Evolutionary conservation across 2,888 invertebrate genomes (phyloP).

Genomic region (Cataglyphis livida): DNA sequence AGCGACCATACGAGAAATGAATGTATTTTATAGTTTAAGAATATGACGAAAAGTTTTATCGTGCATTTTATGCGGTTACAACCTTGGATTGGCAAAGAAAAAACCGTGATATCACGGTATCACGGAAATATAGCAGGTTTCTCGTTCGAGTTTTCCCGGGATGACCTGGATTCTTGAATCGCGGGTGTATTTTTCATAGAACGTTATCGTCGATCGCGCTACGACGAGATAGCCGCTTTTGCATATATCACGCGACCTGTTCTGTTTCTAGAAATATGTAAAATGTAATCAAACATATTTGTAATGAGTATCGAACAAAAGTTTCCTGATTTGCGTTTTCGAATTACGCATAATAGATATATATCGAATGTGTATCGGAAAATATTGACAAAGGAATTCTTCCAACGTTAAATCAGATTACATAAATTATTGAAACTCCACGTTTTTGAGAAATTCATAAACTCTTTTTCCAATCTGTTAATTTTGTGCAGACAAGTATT

Average conservation of each 20-base stretch:
- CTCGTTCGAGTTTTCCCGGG: slow-evolving; percentile 57
- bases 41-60: slow-evolving; percentile 55
- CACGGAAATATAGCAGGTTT: slow-evolving; percentile 56
- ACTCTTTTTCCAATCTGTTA: background rate
- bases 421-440: background rate
- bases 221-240: slow-evolving; percentile 33
- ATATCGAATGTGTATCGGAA: background rate
- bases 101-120: slow-evolving; percentile 38
- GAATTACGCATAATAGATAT: slow-evolving; percentile 2
- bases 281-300: slow-evolving; percentile 47
- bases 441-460: background rate
- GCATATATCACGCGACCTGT: slow-evolving; percentile 22
- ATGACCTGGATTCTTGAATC: slow-evolving; percentile 51
- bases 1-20: background rate
- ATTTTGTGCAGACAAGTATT: background rate
- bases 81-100: slow-evolving; percentile 32
- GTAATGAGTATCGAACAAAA: slow-evolving; percentile 6
- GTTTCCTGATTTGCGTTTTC: background rate
- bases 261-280: slow-evolving; percentile 16
- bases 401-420: background rate
- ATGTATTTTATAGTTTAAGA: background rate
- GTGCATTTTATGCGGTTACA: slow-evolving; percentile 27
- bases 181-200: slow-evolving; percentile 58
- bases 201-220: slow-evolving; percentile 58
- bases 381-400: background rate